phyloP scores from a whole-genome alignment of 2,888 invertebrate species.

The Dioctria linearis region DNA sequence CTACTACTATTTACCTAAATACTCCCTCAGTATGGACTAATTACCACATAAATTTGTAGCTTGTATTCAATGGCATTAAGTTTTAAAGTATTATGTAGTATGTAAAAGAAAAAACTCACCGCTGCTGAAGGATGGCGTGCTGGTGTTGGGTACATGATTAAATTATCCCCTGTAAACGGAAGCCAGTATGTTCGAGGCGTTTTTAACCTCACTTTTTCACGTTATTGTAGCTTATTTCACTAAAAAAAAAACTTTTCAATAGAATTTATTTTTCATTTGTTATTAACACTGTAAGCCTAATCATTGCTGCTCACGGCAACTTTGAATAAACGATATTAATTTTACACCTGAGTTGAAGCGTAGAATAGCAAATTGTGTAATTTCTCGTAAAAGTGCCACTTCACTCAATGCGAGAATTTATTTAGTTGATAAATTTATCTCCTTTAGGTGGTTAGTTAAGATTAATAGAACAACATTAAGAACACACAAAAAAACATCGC shows the following conservation, averaged over 20 bases:
- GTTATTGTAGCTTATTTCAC: background rate
- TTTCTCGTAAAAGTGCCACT: too few relatives aligned
- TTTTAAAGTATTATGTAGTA: too few relatives aligned
- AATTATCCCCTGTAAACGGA: conserved; percentile 65
- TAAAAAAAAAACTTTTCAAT: background rate
- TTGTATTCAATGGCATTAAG: too few relatives aligned
- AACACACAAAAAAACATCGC: too few relatives aligned
- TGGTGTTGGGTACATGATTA: conserved; percentile 79
- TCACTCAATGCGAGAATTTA: background rate
- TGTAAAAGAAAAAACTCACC: conserved; percentile 72
- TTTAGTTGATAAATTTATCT: too few relatives aligned
- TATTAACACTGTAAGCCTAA: conserved; percentile 1
- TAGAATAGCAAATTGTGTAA: background rate
- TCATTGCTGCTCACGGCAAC: conserved; percentile 2
- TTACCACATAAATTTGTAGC: too few relatives aligned
- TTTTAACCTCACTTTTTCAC: conserved; percentile 54
- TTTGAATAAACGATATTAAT: conserved; percentile 22
- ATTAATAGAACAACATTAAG: too few relatives aligned
- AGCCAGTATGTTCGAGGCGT: background rate
- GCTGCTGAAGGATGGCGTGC: conserved; percentile 81
- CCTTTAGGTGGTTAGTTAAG: too few relatives aligned
- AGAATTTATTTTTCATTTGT: conserved; percentile 6
- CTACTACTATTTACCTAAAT: too few relatives aligned
- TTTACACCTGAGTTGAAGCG: conserved; percentile 24
- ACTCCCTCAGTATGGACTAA: too few relatives aligned